Evolutionary conservation across 1,140 invertebrate species (phyloP).

Genomic region (Dinothrombium tinctorium): DNA sequence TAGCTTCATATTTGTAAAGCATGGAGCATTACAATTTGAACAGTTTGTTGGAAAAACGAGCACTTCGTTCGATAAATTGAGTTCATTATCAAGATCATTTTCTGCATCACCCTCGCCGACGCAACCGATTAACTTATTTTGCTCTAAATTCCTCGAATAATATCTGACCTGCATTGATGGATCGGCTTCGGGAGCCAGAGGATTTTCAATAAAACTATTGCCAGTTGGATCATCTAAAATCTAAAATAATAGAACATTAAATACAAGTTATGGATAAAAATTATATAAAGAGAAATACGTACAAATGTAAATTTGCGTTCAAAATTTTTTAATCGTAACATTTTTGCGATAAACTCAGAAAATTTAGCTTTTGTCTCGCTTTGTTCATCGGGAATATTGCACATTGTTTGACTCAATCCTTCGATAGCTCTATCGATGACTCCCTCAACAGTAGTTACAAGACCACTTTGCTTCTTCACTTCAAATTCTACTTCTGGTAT

Average conservation of each 20-base stretch:
- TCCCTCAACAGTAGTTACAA: conserved; percentile 78
- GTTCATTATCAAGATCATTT: conserved; percentile 11
- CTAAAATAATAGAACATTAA: too few relatives aligned
- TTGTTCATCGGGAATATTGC: neutral
- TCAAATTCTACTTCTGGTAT: conserved; percentile 83
- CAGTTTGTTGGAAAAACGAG: conserved; percentile 68
- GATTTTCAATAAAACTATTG: conserved; percentile 81
- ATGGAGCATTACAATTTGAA: conserved; percentile 51
- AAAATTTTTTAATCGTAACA: conserved; percentile 28
- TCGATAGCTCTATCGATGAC: conserved; percentile 47
- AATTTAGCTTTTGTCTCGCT: neutral
- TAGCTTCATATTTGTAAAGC: conserved; percentile 86
- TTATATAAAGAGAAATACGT: too few relatives aligned
- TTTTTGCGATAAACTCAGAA: neutral
- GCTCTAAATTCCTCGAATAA: conserved; percentile 45
- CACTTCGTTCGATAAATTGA: conserved; percentile 48
- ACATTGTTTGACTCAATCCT: conserved; percentile 18
- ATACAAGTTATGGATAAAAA: too few relatives aligned
- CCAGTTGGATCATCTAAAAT: conserved; percentile 79
- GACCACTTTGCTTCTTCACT: conserved; percentile 24
- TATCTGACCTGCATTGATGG: conserved; percentile 34
- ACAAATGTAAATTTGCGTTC: conserved; percentile 41
- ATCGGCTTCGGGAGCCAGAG: conserved; percentile 44
- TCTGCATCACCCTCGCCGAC: conserved; percentile 22
- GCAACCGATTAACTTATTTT: conserved; percentile 48